Conservation (phyloP, 1,140 invertebrate species). For the Brachionus calyciflorus region DNA sequence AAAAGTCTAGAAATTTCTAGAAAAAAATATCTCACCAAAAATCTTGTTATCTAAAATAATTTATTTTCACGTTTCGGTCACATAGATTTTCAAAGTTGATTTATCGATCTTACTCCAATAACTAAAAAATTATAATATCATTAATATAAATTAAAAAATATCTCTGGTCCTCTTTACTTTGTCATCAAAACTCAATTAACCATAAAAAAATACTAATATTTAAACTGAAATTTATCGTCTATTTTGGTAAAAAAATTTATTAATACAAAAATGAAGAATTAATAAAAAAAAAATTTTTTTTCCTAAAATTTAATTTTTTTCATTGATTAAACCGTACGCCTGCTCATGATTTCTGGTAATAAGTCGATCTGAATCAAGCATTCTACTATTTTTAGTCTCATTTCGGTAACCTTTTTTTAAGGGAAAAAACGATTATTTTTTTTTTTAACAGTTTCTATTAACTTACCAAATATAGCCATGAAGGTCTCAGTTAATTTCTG, state of each 20-base stretch:
- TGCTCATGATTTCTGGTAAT: neutral
- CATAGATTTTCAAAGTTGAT: no score
- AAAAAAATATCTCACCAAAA: no score
- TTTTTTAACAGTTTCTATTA: neutral
- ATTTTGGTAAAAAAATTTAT: no score
- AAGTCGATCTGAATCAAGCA: neutral
- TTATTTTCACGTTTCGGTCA: no score
- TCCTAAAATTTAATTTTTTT: neutral
- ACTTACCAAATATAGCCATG: slow-evolving; percentile 27
- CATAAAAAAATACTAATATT: slow-evolving; percentile 12
- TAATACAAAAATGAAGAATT: no score
- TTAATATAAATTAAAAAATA: no score
- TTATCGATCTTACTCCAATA: neutral
- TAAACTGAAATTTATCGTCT: slow-evolving; percentile 7
- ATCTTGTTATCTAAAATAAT: no score
- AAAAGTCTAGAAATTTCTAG: no score
- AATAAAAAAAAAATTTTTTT: slow-evolving; percentile 7
- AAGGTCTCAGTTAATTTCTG: neutral
- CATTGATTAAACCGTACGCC: neutral
- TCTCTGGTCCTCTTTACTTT: no score
- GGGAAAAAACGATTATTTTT: neutral
- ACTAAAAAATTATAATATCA: neutral
- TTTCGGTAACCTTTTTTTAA: neutral
- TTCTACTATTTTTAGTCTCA: neutral
- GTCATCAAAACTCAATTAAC: neutral